Evolutionary conservation across 2,113 vertebrate species (phyloP).

Genomic region (Nothoprocta pentlandii): DNA sequence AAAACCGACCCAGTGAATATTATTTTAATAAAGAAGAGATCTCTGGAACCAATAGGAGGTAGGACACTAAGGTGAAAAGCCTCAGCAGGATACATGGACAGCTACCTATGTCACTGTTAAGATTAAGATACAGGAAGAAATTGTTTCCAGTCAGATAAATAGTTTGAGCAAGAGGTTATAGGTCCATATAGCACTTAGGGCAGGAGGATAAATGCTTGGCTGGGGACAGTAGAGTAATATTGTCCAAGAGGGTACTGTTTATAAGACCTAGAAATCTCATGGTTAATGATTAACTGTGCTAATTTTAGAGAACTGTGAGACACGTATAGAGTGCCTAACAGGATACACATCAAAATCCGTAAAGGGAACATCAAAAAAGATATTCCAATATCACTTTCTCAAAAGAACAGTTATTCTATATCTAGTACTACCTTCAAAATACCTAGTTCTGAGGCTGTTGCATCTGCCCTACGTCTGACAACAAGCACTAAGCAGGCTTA

Average conservation of each 20-base stretch:
- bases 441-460: neutral
- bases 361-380: neutral
- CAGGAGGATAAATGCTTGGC: neutral
- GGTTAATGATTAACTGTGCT: neutral
- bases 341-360: neutral
- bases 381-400: neutral
- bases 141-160: neutral
- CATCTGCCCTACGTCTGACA: neutral
- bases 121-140: neutral
- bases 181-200: neutral
- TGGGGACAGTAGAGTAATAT: neutral
- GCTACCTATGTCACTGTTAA: neutral
- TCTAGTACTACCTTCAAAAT: neutral
- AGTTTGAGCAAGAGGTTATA: neutral
- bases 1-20: neutral
- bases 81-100: neutral
- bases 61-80: neutral
- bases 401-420: neutral
- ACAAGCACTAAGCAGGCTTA: neutral
- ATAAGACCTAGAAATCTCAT: neutral
- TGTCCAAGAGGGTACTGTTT: neutral
- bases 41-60: neutral
- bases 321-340: neutral
- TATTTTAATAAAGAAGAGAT: conserved; percentile 9
- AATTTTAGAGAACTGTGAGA: neutral